Conservation (phyloP, 2,113 vertebrate species). For the Lampris incognitus region DNA sequence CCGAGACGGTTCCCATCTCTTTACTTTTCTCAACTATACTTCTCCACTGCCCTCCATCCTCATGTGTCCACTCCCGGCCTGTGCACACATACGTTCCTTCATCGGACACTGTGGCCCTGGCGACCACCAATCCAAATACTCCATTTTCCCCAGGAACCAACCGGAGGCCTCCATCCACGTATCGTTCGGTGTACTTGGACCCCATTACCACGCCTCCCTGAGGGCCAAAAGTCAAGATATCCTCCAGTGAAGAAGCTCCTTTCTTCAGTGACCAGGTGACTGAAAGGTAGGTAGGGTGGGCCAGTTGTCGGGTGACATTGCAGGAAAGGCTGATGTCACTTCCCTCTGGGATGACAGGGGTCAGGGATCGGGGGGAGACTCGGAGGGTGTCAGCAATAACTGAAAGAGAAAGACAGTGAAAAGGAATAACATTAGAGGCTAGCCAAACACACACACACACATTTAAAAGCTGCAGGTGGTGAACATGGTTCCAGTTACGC, state of each 20-base stretch:
- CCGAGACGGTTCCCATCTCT: constrained; percentile 83
- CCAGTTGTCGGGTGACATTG: constrained; percentile 75
- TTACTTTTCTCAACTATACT: constrained; percentile 87
- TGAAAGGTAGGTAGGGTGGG: constrained; percentile 87
- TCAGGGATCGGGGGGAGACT: constrained; percentile 72
- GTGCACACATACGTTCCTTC: constrained; percentile 87
- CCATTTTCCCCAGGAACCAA: constrained; percentile 84
- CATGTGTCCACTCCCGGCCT: constrained; percentile 89
- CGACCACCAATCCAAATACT: constrained; percentile 83
- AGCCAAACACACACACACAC: fast-evolving
- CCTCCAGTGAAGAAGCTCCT: constrained; percentile 58
- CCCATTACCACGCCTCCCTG: constrained; percentile 82
- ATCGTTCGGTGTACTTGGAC: constrained; percentile 80
- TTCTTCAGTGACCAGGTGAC: constrained; percentile 88
- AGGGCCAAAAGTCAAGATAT: constrained; percentile 86
- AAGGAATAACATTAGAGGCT: neutral
- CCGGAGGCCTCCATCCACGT: constrained; percentile 83
- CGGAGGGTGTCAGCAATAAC: constrained; percentile 89
- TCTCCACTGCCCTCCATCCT: constrained; percentile 84
- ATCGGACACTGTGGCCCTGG: constrained; percentile 77
- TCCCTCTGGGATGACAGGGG: constrained; percentile 82
- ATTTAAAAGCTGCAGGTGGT: neutral
- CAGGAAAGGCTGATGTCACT: constrained; percentile 88
- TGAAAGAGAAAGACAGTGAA: constrained; percentile 17
- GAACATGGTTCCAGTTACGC: too few species aligned